Evolutionary conservation across 2,797 vertebrate genomes (phyloP).

Genomic region (Hephaestus fuliginosus): DNA sequence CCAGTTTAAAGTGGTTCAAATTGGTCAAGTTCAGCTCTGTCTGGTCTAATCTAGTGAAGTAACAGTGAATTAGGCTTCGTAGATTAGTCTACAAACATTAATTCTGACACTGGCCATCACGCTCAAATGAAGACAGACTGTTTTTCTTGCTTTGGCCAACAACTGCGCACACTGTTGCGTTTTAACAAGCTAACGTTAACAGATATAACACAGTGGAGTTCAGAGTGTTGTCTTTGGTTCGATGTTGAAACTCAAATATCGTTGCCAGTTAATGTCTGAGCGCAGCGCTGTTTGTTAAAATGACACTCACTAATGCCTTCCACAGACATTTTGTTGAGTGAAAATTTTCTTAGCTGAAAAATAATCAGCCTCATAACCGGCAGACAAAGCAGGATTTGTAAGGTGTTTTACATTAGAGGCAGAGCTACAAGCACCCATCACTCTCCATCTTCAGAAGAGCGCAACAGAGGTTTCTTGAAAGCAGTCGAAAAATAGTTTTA

Average conservation of each 20-base stretch:
- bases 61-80: not conserved
- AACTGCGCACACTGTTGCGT: not conserved
- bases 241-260: not conserved
- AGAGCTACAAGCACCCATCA: not conserved
- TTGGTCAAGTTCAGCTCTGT: not conserved
- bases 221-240: conserved; percentile 37
- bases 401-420: not conserved
- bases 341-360: not conserved
- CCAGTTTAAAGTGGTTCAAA: not conserved
- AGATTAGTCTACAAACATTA: not conserved
- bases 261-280: conserved; percentile 10
- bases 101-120: not conserved
- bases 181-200: conserved; percentile 18
- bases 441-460: not conserved
- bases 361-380: not conserved
- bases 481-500: not conserved
- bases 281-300: conserved; percentile 20
- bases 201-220: not conserved
- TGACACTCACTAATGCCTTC: conserved; percentile 31
- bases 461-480: conserved; percentile 7
- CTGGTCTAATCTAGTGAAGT: not conserved
- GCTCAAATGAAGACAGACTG: conserved; percentile 7
- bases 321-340: conserved; percentile 17
- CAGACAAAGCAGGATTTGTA: conserved; percentile 18
- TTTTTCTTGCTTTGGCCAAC: conserved; percentile 15